phyloP scores from a whole-genome alignment of 1,140 invertebrate genomes.

The Neodiprion virginianus region DNA sequence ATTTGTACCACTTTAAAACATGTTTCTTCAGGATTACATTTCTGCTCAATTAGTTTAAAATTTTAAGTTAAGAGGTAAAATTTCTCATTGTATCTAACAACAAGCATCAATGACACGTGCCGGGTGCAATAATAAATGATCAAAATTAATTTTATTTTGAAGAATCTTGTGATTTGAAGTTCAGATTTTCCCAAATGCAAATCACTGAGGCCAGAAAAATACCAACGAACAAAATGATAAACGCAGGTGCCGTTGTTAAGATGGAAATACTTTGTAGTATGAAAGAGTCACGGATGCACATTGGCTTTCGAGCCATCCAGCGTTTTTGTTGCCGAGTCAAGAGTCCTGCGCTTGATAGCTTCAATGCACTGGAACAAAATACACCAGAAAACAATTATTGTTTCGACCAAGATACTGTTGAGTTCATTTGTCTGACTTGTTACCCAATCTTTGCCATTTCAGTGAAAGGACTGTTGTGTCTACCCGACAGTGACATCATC shows the following conservation, averaged over 20 bases:
- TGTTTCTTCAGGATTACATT: too few species aligned
- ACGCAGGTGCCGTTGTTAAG: constrained; percentile 39
- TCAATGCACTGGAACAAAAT: constrained; percentile 27
- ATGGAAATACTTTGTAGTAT: constrained; percentile 38
- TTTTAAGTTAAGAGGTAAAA: too few species aligned
- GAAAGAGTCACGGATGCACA: constrained; percentile 34
- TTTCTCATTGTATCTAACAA: too few species aligned
- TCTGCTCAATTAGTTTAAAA: too few species aligned
- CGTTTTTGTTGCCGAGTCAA: constrained; percentile 37
- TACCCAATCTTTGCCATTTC: constrained; percentile 42
- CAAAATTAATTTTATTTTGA: neutral
- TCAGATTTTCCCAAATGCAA: constrained; percentile 35
- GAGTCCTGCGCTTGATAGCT: constrained; percentile 37
- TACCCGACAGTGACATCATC: constrained; percentile 35
- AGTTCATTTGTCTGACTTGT: neutral
- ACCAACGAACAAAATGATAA: constrained; percentile 34
- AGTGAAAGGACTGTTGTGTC: constrained; percentile 38
- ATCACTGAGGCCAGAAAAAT: constrained; percentile 22
- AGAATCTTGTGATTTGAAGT: constrained; percentile 11
- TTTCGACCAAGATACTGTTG: neutral
- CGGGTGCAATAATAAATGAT: too few species aligned
- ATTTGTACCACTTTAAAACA: too few species aligned
- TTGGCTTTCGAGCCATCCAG: constrained; percentile 42
- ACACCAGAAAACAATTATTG: neutral
- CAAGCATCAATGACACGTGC: too few species aligned